Base-by-base conservation (phyloP, 2,888 invertebrate species). In the Sesamia inferens region DNA sequence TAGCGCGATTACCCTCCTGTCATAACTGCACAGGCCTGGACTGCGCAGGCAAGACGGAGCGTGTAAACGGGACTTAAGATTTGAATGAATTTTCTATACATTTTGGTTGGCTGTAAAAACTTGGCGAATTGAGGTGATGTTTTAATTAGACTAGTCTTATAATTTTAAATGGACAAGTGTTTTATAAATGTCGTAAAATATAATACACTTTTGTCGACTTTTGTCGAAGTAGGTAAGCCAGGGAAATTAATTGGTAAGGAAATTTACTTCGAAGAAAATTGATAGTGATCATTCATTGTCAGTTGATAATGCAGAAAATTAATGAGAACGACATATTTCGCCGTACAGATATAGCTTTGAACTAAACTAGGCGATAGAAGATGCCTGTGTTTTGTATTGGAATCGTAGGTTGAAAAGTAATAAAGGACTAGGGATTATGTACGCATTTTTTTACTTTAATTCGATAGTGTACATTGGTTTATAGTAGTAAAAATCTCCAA, bases 121-220 rank as follows among this genome's bases (percentile, higher is more conserved):
- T 72, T 80, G 71, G 69, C 68, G 51, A 57, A 76, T 69, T 66
- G 62, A 69, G 64, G 14, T 11, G 2, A 58, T 44, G n/a, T n/a
- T 19, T 47, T n/a, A 42, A 5, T 19, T 66, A 39, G 22, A 19
- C 5, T 24, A 64, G 14, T 0, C 10, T 48, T 51, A 5, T 3
- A 14, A 31, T 64, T 31, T 64, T 31, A 48, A 13, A 31, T 48
- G 19, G 5, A n/a, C 24, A 64, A 24, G 0, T 19, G 19, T 64
- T 48, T 48, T 19, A 48, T 1, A 65, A 31, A 51, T n/a, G 14
- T 51, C 14, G n/a, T 65, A 31, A 48, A 5, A 48, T 19, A 7
- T 24, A 7, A 24, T 5, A 44, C 11, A 31, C 48, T 31, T 24
- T 13, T 31, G 64, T 31, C 8, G 31, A 5, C 2, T 19, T 31